A percentile compares a stretch with the other conserved stretches of the same genome.
phyloP scores from a whole-genome alignment of 2,888 invertebrate genomes.

The Koerneria pararmatus region DNA sequence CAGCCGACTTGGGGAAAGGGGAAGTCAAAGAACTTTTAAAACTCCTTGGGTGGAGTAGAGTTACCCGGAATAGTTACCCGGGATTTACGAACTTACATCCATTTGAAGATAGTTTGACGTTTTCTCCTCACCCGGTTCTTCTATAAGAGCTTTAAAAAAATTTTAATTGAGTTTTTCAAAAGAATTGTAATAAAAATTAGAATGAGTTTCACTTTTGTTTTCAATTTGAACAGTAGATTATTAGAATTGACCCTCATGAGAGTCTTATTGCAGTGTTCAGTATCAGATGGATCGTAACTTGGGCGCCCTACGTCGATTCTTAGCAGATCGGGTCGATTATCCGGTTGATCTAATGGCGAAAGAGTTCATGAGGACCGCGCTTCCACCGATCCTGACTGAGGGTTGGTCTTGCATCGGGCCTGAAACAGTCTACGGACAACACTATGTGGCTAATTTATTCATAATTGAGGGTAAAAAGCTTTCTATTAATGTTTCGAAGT shows the following conservation, averaged over 20 bases:
- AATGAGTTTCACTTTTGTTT: too few species aligned
- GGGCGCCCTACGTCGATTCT: constrained; percentile 32
- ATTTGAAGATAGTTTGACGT: too few species aligned
- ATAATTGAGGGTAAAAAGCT: constrained; percentile 7
- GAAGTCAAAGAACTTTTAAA: too few species aligned
- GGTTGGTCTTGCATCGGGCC: constrained; percentile 26
- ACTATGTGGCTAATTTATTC: neutral
- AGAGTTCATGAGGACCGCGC: constrained; percentile 77
- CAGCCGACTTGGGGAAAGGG: too few species aligned
- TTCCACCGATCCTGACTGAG: constrained; percentile 72
- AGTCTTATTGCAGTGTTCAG: constrained; percentile 31
- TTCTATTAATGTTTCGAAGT: too few species aligned
- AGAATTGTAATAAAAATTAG: constrained; percentile 4
- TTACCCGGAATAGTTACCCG: too few species aligned
- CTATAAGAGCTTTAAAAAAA: too few species aligned
- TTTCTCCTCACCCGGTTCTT: too few species aligned
- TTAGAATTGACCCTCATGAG: too few species aligned
- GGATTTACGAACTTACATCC: too few species aligned
- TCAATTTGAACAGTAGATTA: too few species aligned
- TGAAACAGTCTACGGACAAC: neutral
- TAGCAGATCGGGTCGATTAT: constrained; percentile 68
- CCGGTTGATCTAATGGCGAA: constrained; percentile 83
- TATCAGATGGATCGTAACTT: constrained; percentile 36
- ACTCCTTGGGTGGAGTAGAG: too few species aligned
- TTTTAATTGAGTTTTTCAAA: neutral